phyloP scores from a whole-genome alignment of 2,113 vertebrate genomes.

The Amphiprion ocellaris region DNA sequence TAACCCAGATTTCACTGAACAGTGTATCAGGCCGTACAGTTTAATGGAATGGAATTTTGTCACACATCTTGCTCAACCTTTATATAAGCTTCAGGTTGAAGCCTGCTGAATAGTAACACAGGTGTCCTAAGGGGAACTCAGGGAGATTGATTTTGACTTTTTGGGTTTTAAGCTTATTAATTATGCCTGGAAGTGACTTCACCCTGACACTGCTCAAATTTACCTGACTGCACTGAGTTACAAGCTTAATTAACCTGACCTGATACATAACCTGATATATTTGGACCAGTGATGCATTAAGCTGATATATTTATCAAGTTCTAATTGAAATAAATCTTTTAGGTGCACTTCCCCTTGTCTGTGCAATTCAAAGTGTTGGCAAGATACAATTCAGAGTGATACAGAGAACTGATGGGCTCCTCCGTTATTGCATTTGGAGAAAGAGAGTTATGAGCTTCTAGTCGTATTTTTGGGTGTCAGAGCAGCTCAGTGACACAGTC shows the following conservation, averaged over 20 bases:
- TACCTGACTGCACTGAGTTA: slow-evolving; percentile 24
- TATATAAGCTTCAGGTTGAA: too few relatives aligned
- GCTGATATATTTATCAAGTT: slow-evolving; percentile 45
- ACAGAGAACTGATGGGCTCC: slow-evolving; percentile 1
- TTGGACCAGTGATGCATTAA: slow-evolving; percentile 16
- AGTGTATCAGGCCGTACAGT: neutral
- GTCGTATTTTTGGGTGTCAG: slow-evolving; percentile 38
- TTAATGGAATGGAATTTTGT: neutral
- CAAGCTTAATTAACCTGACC: slow-evolving; percentile 22
- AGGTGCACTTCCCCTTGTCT: slow-evolving; percentile 12
- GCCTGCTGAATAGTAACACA: too few relatives aligned
- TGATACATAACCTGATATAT: slow-evolving; percentile 4
- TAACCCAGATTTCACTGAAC: neutral
- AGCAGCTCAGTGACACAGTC: slow-evolving; percentile 2
- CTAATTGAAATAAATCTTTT: slow-evolving; percentile 34
- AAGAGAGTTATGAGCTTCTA: slow-evolving; percentile 24
- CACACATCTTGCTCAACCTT: too few relatives aligned
- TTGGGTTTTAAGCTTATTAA: neutral
- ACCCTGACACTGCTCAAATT: slow-evolving; percentile 7
- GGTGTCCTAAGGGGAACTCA: too few relatives aligned
- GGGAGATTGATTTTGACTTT: too few relatives aligned
- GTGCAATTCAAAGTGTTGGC: slow-evolving; percentile 32
- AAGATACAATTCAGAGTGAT: slow-evolving; percentile 17
- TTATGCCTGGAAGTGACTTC: slow-evolving; percentile 18
- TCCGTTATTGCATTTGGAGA: slow-evolving; percentile 14